Percentiles rank a stretch among this genome's conserved stretches.
These are phyloP conservation scores for Polia nebulosa DNA, from an alignment of 2,888 invertebrate genomes.

Conservation along the genomic window DNA sequence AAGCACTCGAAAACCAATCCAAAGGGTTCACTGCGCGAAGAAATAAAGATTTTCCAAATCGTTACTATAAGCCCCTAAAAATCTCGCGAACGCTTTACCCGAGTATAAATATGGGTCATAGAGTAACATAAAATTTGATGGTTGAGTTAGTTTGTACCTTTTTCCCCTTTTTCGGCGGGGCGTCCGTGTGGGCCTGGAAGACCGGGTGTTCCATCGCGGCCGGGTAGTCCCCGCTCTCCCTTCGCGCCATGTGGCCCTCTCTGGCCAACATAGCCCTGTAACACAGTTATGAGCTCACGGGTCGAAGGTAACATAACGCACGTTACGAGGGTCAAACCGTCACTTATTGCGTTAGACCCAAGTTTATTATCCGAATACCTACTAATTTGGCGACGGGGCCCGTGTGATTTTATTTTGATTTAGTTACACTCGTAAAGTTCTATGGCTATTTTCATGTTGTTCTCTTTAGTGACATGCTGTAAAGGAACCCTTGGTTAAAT, in stretches of 20 bases:
- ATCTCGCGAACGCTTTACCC: constrained; percentile 85
- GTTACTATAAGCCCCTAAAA: constrained; percentile 86
- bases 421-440: constrained; percentile 68
- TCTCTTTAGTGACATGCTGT: constrained; percentile 51
- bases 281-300: constrained; percentile 83
- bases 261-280: constrained; percentile 87
- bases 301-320: constrained; percentile 84
- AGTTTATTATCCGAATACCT: constrained; percentile 83
- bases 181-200: constrained; percentile 89
- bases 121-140: constrained; percentile 90
- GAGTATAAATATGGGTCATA: constrained; percentile 88
- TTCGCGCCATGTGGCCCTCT: constrained; percentile 92
- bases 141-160: constrained; percentile 91
- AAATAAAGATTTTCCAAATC: constrained; percentile 89
- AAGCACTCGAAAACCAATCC: constrained; percentile 77
- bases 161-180: constrained; percentile 94
- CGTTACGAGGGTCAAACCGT: constrained; percentile 87
- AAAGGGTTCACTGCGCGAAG: constrained; percentile 77
- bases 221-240: constrained; percentile 93
- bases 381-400: constrained; percentile 78
- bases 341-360: constrained; percentile 84
- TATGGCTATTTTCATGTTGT: constrained; percentile 53
- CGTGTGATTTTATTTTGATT: constrained; percentile 78
- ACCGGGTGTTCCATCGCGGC: constrained; percentile 93
- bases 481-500: constrained; percentile 44